Percentiles rank a stretch among this genome's conserved stretches.
These are phyloP conservation scores for Nycteola revayana DNA, from an alignment of 2,888 invertebrate species.

Conservation along the genomic window DNA sequence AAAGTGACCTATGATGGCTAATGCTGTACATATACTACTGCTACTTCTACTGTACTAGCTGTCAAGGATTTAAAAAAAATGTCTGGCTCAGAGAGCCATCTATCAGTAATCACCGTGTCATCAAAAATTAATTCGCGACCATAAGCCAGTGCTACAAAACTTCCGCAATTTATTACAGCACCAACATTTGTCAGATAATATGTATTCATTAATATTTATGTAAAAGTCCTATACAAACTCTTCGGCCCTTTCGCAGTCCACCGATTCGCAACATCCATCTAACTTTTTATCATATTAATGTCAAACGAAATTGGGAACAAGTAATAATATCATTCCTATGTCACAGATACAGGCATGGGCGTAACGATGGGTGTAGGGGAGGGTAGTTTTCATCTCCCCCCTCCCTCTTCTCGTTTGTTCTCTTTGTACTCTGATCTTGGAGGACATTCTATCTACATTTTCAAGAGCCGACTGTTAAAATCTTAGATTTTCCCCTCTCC, in stretches of 20 bases:
- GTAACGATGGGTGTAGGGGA: neutral
- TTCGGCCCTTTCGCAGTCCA: slow-evolving; percentile 29
- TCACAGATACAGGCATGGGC: slow-evolving; percentile 36
- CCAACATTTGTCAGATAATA: slow-evolving; percentile 25
- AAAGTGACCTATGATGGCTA: no score
- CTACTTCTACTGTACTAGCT: no score
- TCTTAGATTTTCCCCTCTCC: no score
- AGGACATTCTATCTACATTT: no score
- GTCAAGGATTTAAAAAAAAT: no score
- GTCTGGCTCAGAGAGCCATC: no score
- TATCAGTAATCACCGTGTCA: no score
- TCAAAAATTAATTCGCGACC: no score
- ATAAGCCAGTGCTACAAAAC: slow-evolving; percentile 5
- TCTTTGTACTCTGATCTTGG: no score
- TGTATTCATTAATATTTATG: slow-evolving; percentile 34
- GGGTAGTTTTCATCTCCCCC: neutral
- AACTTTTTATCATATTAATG: slow-evolving; percentile 43
- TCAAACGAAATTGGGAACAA: slow-evolving; percentile 39
- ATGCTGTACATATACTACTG: no score
- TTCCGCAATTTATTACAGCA: slow-evolving; percentile 27
- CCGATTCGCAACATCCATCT: slow-evolving; percentile 32
- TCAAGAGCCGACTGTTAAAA: no score
- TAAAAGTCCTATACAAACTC: slow-evolving; percentile 31
- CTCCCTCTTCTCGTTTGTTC: neutral
- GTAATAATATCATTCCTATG: slow-evolving; percentile 42